A percentile compares a stretch with the other conserved stretches of the same genome.
Conservation (phyloP, 1,140 invertebrate genomes). For the Nymphalis io region DNA sequence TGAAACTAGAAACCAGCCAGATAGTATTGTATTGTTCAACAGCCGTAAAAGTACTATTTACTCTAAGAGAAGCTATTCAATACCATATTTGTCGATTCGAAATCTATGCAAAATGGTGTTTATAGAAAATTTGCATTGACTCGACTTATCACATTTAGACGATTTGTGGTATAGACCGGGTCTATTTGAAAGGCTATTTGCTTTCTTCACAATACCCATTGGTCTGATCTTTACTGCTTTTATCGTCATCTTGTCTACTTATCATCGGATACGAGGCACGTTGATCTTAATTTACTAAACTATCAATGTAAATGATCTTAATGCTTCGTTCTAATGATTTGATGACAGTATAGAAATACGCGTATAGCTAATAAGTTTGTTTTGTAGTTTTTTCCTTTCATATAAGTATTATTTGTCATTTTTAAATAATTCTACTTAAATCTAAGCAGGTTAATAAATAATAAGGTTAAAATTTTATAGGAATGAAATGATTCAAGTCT, state of each 20-base stretch:
- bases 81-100: constrained; percentile 29
- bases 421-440: too few relatives aligned
- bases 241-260: constrained; percentile 15
- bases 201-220: constrained; percentile 8
- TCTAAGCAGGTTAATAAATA: too few relatives aligned
- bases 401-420: too few relatives aligned
- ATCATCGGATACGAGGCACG: background rate
- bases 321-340: background rate
- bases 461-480: too few relatives aligned
- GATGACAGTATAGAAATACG: background rate
- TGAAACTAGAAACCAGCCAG: background rate
- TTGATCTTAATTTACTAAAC: constrained; percentile 8
- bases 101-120: constrained; percentile 23
- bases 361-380: background rate
- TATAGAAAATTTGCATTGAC: constrained; percentile 42
- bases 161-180: constrained; percentile 41
- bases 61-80: constrained; percentile 27
- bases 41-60: constrained; percentile 24
- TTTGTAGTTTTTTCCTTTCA: too few relatives aligned
- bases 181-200: constrained; percentile 25
- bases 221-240: constrained; percentile 7
- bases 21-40: constrained; percentile 16
- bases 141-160: constrained; percentile 47
- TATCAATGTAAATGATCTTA: background rate
- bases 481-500: too few relatives aligned